Conservation (phyloP, 2,888 invertebrate genomes). For the Cenopis cana region DNA sequence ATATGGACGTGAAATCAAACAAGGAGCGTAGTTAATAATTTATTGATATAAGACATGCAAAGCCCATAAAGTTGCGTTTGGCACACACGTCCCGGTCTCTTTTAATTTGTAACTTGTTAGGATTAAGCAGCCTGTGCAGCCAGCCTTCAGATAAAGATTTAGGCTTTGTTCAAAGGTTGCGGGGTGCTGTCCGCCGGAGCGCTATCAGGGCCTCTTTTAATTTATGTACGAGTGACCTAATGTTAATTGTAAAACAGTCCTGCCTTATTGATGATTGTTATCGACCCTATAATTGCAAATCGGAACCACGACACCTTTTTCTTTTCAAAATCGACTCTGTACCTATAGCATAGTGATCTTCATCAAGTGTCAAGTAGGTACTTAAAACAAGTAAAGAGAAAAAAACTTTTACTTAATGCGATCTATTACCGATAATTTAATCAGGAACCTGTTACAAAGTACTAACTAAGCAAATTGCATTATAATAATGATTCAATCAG, state of each 20-base stretch:
- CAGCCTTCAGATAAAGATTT: constrained; percentile 75
- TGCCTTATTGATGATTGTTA: constrained; percentile 14
- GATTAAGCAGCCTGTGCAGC: constrained; percentile 65
- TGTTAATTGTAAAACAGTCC: constrained; percentile 52
- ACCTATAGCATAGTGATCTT: neutral
- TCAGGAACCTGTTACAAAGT: neutral
- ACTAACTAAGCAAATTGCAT: constrained; percentile 9
- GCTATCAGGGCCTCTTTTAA: constrained; percentile 56
- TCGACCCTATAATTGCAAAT: constrained; percentile 14
- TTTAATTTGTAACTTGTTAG: constrained; percentile 84
- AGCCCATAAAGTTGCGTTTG: constrained; percentile 84
- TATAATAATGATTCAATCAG: neutral
- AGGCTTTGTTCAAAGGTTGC: constrained; percentile 58
- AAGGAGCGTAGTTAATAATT: constrained; percentile 84
- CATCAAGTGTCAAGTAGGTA: neutral
- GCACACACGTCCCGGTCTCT: constrained; percentile 81
- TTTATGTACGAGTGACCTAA: constrained; percentile 56
- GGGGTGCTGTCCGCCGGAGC: constrained; percentile 57
- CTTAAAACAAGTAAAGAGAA: neutral
- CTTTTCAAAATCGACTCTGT: neutral
- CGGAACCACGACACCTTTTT: constrained; percentile 12
- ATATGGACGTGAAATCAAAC: constrained; percentile 80
- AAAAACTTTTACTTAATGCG: neutral
- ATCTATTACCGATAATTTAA: neutral
- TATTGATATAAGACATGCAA: constrained; percentile 85